Base-by-base conservation (phyloP, 1,140 invertebrate genomes). In the Hylaeus anthracinus region DNA sequence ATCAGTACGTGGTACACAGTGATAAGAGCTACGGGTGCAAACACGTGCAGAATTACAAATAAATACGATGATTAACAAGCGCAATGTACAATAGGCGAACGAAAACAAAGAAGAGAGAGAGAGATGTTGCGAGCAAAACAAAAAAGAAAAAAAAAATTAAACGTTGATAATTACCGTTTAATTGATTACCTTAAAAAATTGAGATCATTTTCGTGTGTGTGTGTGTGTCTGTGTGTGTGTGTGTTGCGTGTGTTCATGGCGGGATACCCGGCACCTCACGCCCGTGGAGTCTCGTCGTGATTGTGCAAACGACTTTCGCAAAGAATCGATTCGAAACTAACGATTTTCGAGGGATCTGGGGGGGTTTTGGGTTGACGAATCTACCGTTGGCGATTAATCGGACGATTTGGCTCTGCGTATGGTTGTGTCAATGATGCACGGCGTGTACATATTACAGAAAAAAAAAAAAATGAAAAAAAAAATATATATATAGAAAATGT, bases 51-150 rank as follows among this genome's bases (percentile, higher is more conserved):
- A 67, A 69, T 79, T 86, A 89, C 83, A 90, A 92, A 92, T 92
- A 92, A 92, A 92, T 93, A 92, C 87, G 88, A 91, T 80, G 88
- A 90, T 86, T 86, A 88, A 90, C 86, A 92, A 91, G 89, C 91
- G 84, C 86, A 92, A 92, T 67, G 65, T 67, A 67, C 65, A 67
- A 67, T 51, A 37, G 45, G 65, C 65, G 65, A 67, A 67, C 65
- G 45, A 67, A 67, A 67, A 64, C 61, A 64, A 45, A 66, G 5
- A 37, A 51, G 26, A 48, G 15, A 51, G 43, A 65, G 64, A 48
- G 64, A 82, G 88, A 70, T 10, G 76, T 14, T 51, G 51, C 9
- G 51, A 51, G 51, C 10, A 9, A 89, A 86, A 48, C 8, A 8
- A 48, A 48, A 87, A 58, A 82, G 79, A 85, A 69, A 80, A 63